Evolutionary conservation across 2,797 vertebrate genomes (phyloP), one percentile per base, ranked within the genome.

Genomic region (Melanotaenia boesemani): DNA sequence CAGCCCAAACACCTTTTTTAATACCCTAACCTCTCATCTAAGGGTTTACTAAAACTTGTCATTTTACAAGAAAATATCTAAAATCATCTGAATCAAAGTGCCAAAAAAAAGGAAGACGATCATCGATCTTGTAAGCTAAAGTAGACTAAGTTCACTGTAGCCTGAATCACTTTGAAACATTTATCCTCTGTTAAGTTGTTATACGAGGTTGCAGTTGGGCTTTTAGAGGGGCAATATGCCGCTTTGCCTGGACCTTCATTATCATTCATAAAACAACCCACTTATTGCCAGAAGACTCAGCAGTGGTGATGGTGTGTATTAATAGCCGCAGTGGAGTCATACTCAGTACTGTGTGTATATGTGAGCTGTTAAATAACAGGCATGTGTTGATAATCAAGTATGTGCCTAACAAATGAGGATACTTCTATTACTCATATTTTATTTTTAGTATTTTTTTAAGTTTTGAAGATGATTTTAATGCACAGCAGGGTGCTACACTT

Each of bases 1-100:
- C 74, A 83, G 69, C 61, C 78, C 28, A 61, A 74, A 72, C 62
- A 80, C 66, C 72, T 88, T 85, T 88, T 80, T 67, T 74, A 81
- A 79, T 76, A 72, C 32, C 67, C 63, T 76, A 77, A 82, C 77
- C 55, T 57, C 60, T 74, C 61, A 70, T 69, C 70, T 71, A 55
- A 76, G 56, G 57, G 48, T 79, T 84, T 61, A 67, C 68, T 63
- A 56, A 88, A 83, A 76, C 77, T 81, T 36, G 34, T 68, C 46
- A 74, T 68, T 70, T 70, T 71, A 34, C 22, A 54, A 68, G 28
- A 16, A 67, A 59, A 71, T 68, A 66, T 57, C 18, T 24, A 4
- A 72, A 73, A 74, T 70, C 16, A 18, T 54, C 57, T 58, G 10
- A 50, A 10, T 8, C 52, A 57, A 18, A n/a, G 54, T 48, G 8